phyloP scores from a whole-genome alignment of 1,140 invertebrate genomes.

The Drosophila nannoptera region DNA sequence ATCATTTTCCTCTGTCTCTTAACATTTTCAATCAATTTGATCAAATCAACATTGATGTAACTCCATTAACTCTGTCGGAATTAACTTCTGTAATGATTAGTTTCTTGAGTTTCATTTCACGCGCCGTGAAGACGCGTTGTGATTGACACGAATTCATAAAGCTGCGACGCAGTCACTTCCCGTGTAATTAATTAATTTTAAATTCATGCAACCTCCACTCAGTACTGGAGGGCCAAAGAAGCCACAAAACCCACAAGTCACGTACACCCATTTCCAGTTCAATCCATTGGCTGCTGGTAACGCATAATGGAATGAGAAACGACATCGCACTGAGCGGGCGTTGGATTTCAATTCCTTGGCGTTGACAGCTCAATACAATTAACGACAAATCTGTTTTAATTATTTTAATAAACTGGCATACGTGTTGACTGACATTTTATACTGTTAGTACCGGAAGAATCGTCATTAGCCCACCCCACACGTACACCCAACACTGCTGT shows the following conservation, averaged over 20 bases:
- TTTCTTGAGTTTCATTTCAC: too few relatives aligned
- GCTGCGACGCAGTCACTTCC: neutral
- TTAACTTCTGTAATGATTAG: too few relatives aligned
- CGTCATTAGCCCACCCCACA: slow-evolving; percentile 22
- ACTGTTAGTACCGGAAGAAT: slow-evolving; percentile 29
- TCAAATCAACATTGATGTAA: too few relatives aligned
- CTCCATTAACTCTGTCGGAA: too few relatives aligned
- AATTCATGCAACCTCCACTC: slow-evolving; percentile 9
- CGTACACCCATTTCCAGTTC: slow-evolving; percentile 52
- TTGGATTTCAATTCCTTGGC: slow-evolving; percentile 6
- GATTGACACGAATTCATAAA: too few relatives aligned
- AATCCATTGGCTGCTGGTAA: slow-evolving; percentile 44
- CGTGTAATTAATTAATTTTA: slow-evolving; percentile 24
- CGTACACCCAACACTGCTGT: slow-evolving; percentile 17
- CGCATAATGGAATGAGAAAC: slow-evolving; percentile 61
- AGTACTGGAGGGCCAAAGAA: neutral
- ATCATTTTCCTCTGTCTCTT: too few relatives aligned
- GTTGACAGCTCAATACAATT: slow-evolving; percentile 45
- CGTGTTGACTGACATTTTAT: slow-evolving; percentile 58
- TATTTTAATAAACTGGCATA: slow-evolving; percentile 66
- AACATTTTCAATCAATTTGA: too few relatives aligned
- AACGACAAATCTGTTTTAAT: slow-evolving; percentile 69
- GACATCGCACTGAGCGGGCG: slow-evolving; percentile 42
- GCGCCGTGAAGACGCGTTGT: too few relatives aligned
- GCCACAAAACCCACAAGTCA: slow-evolving; percentile 42